Conservation (phyloP, 2,888 invertebrate genomes). For the Cryptus armator region DNA sequence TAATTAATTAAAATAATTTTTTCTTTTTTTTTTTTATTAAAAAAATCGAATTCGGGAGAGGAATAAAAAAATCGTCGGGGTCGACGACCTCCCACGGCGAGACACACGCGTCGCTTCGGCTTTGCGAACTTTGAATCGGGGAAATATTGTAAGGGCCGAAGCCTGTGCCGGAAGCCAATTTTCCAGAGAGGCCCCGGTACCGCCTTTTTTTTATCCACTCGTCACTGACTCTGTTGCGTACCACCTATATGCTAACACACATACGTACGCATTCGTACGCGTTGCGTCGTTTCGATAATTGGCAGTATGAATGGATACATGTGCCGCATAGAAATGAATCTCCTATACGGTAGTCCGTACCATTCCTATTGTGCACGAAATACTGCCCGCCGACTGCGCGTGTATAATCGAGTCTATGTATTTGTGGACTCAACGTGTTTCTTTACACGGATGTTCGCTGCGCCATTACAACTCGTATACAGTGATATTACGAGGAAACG, state of each 20-base stretch:
- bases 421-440: slow-evolving; percentile 42
- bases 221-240: background rate
- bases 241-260: slow-evolving; percentile 22
- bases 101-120: slow-evolving; percentile 44
- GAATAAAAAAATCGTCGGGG: background rate
- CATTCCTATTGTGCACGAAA: slow-evolving; percentile 51
- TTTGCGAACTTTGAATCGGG: slow-evolving; percentile 60
- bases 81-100: slow-evolving; percentile 30
- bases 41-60: background rate
- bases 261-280: slow-evolving; percentile 37
- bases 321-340: slow-evolving; percentile 73
- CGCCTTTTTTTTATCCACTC: slow-evolving; percentile 45
- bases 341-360: slow-evolving; percentile 39
- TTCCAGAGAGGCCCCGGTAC: slow-evolving; percentile 69
- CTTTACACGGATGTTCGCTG: slow-evolving; percentile 15
- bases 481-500: slow-evolving; percentile 7
- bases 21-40: background rate
- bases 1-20: no score
- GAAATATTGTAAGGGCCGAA: slow-evolving; percentile 59
- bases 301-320: slow-evolving; percentile 78
- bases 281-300: slow-evolving; percentile 79
- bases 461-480: slow-evolving; percentile 20
- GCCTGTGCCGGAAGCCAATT: slow-evolving; percentile 76
- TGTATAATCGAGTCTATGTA: slow-evolving; percentile 53
- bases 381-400: slow-evolving; percentile 38